Evolutionary conservation across 2,888 invertebrate genomes (phyloP).

Genomic region (Eristalis pertinax): DNA sequence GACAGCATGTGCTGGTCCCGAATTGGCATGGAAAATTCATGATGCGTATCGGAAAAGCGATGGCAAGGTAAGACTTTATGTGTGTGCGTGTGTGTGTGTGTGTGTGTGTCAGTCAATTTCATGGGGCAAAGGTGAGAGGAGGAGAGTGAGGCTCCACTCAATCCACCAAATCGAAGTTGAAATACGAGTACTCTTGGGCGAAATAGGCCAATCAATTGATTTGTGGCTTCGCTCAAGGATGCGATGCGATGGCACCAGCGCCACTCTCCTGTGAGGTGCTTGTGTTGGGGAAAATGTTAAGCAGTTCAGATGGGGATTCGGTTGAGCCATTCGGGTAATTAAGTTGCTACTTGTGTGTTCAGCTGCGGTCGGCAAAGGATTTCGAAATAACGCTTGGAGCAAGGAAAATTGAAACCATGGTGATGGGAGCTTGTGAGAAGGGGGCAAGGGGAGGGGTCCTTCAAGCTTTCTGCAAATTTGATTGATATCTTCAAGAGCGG

Average conservation of each 20-base stretch:
- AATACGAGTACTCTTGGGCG: background rate
- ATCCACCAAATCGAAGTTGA: constrained; percentile 13
- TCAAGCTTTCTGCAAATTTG: background rate
- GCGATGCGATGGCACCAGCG: no score
- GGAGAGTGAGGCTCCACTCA: background rate
- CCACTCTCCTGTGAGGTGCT: no score
- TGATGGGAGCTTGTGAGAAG: background rate
- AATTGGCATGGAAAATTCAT: constrained; percentile 94
- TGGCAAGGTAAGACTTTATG: constrained; percentile 86
- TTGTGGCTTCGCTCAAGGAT: constrained; percentile 20
- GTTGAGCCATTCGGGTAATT: constrained; percentile 40
- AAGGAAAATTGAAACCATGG: background rate
- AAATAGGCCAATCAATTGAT: constrained; percentile 46
- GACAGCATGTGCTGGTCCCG: constrained; percentile 91
- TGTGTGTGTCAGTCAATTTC: constrained; percentile 1
- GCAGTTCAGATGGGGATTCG: background rate
- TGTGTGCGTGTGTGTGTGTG: constrained; percentile 76
- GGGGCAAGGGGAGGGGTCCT: background rate
- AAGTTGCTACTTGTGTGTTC: constrained; percentile 24
- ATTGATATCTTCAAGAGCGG: background rate
- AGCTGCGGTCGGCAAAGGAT: constrained; percentile 32
- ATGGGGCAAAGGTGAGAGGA: background rate
- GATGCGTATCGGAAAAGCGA: constrained; percentile 94
- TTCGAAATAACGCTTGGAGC: background rate
- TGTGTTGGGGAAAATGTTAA: background rate